Base-by-base conservation (phyloP, 2,797 vertebrate species). In the Ibycter americanus region DNA sequence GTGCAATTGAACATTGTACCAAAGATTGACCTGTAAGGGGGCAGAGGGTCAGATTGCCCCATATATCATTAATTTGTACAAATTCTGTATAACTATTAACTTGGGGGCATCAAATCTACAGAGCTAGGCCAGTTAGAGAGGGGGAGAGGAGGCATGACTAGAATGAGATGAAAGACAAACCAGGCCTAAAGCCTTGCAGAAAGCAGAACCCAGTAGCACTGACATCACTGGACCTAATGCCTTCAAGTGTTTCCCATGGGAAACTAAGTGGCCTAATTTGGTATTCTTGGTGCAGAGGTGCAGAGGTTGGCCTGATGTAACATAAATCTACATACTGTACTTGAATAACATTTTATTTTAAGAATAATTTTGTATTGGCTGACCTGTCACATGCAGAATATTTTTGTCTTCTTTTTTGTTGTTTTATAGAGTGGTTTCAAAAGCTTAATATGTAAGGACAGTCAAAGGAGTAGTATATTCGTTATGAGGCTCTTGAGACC, bases 171-270 rank as follows among this genome's bases (percentile, higher is more conserved):
- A 40, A 70, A 59, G 49, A 34, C 29, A 90, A 93, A 54, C 7
- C 25, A 84, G 80, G 26, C 32, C 42, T 87, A 76, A 89, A 66
- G 34, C 51, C 38, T 73, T 58, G 46, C 49, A 52, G 79, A 79
- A 68, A 78, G 66, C 56, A 86, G 61, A 86, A 77, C 52, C 27
- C 47, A 25, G 44, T 7, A 61, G 42, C 66, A 32, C 5, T 58
- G 73, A 42, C 65, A 59, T 54, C 56, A 44, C 47, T 67, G 56
- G 74, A 49, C 26, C 36, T n/a, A 51, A 51, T 61, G 29, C 46
- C 86, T 92, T 77, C 12, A 59, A 83, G 38, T 19, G 21, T 61
- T 97, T 96, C 83, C 90, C 83, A 71, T 77, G 84, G 85, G 88
- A 96, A 95, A 84, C 59, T 63, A 6, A 74, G 55, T 9, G 36